Evolutionary conservation across 2,888 invertebrate species (phyloP).

Genomic region (Selenia dentaria): DNA sequence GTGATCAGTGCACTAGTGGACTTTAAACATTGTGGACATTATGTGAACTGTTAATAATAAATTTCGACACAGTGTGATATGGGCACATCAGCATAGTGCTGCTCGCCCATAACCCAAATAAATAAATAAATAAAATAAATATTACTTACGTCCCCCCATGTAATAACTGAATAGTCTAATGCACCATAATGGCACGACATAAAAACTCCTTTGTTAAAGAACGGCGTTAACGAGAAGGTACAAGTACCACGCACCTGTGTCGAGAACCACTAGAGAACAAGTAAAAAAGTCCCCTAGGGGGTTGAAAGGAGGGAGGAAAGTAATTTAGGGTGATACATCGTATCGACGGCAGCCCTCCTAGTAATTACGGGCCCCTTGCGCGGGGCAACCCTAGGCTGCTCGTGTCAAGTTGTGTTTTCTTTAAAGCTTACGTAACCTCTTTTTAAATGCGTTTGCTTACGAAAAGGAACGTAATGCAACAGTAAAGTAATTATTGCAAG

Average conservation of each 20-base stretch:
- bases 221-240: constrained; percentile 37
- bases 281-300: constrained; percentile 50
- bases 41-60: too few species aligned
- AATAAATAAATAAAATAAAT: too few species aligned
- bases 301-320: constrained; percentile 57
- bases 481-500: too few species aligned
- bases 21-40: too few species aligned
- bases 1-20: too few species aligned
- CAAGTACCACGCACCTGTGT: constrained; percentile 50
- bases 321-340: constrained; percentile 74
- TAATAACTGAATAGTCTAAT: constrained; percentile 3
- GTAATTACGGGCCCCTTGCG: constrained; percentile 31
- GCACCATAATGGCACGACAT: constrained; percentile 2
- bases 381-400: constrained; percentile 23
- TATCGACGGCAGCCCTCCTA: constrained; percentile 45
- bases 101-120: too few species aligned
- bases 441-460: neutral
- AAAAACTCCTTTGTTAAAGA: constrained; percentile 18
- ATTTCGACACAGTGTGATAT: too few species aligned
- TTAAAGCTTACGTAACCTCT: constrained; percentile 1
- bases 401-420: constrained; percentile 18
- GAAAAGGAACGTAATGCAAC: neutral
- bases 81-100: too few species aligned
- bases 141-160: too few species aligned
- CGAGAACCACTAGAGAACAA: constrained; percentile 32